Evolutionary conservation across 2,888 invertebrate species (phyloP).

Genomic region (Acleris laterana): DNA sequence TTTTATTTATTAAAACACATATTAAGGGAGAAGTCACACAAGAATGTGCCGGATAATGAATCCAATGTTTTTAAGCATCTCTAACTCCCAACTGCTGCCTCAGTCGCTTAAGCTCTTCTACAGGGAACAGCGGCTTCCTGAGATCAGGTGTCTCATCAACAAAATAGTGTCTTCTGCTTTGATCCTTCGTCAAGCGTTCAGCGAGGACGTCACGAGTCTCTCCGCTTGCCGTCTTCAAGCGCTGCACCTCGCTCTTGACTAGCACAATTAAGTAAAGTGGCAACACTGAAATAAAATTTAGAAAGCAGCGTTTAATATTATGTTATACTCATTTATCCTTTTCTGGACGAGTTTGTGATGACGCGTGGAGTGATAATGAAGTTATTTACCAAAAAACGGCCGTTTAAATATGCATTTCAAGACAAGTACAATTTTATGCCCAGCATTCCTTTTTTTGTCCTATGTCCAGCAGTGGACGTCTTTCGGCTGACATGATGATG

Average conservation of each 20-base stretch:
- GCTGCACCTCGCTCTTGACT: slow-evolving; percentile 6
- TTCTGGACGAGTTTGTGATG: no score
- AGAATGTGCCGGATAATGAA: not conserved
- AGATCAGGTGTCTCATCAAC: not conserved
- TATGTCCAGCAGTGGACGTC: no score
- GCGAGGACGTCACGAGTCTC: slow-evolving; percentile 13
- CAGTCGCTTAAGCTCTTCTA: slow-evolving; percentile 13
- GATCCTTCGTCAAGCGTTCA: not conserved
- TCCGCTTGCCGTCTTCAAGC: not conserved
- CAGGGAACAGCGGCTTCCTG: slow-evolving; percentile 6
- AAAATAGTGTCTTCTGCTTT: not conserved
- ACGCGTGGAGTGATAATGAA: no score
- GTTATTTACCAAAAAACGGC: no score
- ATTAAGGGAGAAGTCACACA: no score
- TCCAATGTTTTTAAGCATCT: not conserved
- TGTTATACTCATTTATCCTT: no score
- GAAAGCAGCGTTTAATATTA: not conserved
- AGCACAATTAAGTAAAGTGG: slow-evolving; percentile 24
- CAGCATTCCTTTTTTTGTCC: no score
- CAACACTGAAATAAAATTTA: slow-evolving; percentile 11
- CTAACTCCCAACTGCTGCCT: slow-evolving; percentile 8
- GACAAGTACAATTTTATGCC: no score
- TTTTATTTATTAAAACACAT: no score
- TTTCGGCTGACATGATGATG: no score
- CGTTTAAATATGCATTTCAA: no score